Base-by-base conservation (phyloP, 2,797 vertebrate species). In the Xiphorhynchus erythropygius region DNA sequence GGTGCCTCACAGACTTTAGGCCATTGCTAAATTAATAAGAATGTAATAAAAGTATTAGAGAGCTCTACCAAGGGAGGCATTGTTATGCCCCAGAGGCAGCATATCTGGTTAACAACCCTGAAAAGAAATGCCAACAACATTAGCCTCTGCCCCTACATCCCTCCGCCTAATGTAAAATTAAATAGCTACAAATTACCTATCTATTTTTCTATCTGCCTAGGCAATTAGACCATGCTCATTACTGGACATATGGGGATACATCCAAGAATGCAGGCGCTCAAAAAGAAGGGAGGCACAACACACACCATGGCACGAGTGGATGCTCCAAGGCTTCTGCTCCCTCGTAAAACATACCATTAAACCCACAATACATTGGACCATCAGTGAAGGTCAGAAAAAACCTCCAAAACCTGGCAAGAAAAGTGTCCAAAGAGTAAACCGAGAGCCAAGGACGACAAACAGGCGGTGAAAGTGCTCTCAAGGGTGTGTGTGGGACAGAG, bases 131-230 rank as follows among this genome's bases (percentile, higher is more conserved):
- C 94, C 95, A 96, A 90, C 93, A 94, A 94, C 96, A 95, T 96
- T 97, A 95, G 94, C 96, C 95, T 97, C 96, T 97, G 93, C 96
- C 94, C 93, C 94, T 95, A 91, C 91, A 96, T 93, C 96, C 95
- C 90, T 95, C 80, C 44, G 56, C 90, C 94, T 95, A 96, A 96
- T 96, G 96, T 96, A 97, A 96, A 95, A 96, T 97, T 96, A 95
- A 97, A 96, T 91, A 93, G 94, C 96, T 95, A 96, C 95, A 97
- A 95, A 96, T 97, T 96, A 95, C 93, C 95, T 94, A 94, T 94
- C 95, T 96, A 93, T 97, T 96, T 94, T 96, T 95, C 95, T 96
- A 96, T 95, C 94, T 96, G 94, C 91, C 90, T 96, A 95, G 63
- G 85, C 95, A 97, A 96, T 96, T 96, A 96, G 93, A 85, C 83